A percentile compares a stretch with the other conserved stretches of the same genome.
These are phyloP conservation scores for Pterobdella sp. DNA, from an alignment of 2,888 invertebrate species.

Conservation along the genomic window DNA sequence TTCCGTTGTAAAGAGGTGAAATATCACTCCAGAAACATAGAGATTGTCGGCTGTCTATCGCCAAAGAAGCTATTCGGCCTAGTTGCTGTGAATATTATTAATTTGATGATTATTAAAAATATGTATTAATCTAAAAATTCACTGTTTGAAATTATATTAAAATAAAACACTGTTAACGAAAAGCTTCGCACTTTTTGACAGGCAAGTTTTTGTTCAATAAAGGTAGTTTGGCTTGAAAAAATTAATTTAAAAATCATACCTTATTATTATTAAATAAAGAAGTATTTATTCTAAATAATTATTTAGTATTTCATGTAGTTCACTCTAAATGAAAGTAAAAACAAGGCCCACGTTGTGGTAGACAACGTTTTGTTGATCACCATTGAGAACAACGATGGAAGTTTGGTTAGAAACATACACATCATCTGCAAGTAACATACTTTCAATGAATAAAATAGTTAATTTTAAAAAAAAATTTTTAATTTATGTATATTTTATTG, in stretches of 20 bases:
- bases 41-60: neutral
- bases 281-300: too few relatives aligned
- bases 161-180: neutral
- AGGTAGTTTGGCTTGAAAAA: too few relatives aligned
- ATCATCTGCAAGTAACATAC: too few relatives aligned
- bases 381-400: neutral
- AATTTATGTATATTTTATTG: too few relatives aligned
- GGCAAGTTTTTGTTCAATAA: too few relatives aligned
- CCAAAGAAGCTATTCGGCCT: neutral
- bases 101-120: neutral
- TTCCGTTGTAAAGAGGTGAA: neutral
- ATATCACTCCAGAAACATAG: conserved; percentile 18
- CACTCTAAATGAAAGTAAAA: neutral
- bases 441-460: too few relatives aligned
- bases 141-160: too few relatives aligned
- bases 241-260: too few relatives aligned
- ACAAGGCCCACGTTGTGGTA: neutral
- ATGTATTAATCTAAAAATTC: neutral
- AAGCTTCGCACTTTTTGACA: neutral
- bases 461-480: too few relatives aligned
- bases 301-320: too few relatives aligned
- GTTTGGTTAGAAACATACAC: neutral
- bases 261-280: neutral
- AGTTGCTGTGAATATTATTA: neutral
- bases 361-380: neutral